Evolutionary conservation across 2,888 invertebrate genomes (phyloP), one percentile per base, ranked within the genome.

Genomic region (Brachylomia viminalis): DNA sequence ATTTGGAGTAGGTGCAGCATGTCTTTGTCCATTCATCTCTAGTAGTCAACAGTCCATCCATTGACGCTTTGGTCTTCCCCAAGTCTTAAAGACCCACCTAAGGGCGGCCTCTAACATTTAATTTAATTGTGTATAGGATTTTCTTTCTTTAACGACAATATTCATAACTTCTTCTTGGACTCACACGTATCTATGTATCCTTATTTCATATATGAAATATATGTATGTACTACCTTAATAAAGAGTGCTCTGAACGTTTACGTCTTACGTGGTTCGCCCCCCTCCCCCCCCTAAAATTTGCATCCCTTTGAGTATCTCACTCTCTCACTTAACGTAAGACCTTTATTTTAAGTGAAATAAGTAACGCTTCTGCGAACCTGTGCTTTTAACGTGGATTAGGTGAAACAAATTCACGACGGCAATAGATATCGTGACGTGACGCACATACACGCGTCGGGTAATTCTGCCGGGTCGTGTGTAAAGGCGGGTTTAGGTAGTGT

Each of bases 261-360:
- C 68, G n/a, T 82, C 76, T 71, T 61, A 77, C 67, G 65, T 66
- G 33, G 54, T 20, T 10, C 72, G 30, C 30, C 20, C 69, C 52
- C 30, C 45, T 27, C 38, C 8, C 27, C 68, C n/a, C 11, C 15
- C 20, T 33, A 72, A 67, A 54, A 86, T 86, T 87, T 79, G 74
- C 86, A 86, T 86, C 73, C 61, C 84, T 86, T 86, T 86, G 88
- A 87, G 79, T 52, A 54, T 70, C 69, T 78, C 52, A 78, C 69
- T 56, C 49, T 67, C 69, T 77, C 56, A 80, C 72, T 86, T 86
- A 72, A 72, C 56, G 72, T 72, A 75, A 80, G 75, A 86, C 68
- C 81, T 83, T 86, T 86, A 86, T 77, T 83, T 87, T 77, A 80
- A 86, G 77, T 86, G 86, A 83, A 86, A 86, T 86, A 79, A 87